phyloP scores from a whole-genome alignment of 2,113 vertebrate species.

The Cichladusa arquata region DNA sequence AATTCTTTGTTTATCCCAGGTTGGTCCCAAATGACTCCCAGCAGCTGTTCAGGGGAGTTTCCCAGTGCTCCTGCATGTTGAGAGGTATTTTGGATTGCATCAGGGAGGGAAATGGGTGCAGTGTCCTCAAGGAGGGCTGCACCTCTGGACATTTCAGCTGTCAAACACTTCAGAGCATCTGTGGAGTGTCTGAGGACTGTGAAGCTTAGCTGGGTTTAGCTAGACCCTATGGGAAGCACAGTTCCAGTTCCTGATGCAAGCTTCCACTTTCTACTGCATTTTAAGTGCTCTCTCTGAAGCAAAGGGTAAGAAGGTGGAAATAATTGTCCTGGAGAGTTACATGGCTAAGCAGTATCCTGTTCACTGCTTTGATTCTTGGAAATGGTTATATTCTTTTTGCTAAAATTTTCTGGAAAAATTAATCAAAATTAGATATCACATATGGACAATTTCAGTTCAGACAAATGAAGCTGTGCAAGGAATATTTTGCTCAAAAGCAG shows the following conservation, averaged over 20 bases:
- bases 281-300: background rate
- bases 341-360: background rate
- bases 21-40: background rate
- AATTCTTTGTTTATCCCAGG: background rate
- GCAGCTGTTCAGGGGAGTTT: background rate
- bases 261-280: background rate
- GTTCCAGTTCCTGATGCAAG: background rate
- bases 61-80: fast-evolving
- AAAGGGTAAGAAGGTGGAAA: background rate
- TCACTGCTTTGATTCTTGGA: background rate
- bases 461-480: background rate
- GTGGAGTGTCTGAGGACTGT: background rate
- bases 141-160: background rate
- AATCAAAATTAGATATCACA: background rate
- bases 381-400: background rate
- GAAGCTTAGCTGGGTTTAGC: background rate
- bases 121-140: background rate
- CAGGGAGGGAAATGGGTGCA: background rate
- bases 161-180: background rate
- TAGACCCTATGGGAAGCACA: background rate
- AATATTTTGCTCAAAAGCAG: background rate
- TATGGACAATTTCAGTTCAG: background rate
- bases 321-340: background rate
- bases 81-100: background rate
- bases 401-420: background rate